Evolutionary conservation across 2,797 vertebrate species (phyloP).

Genomic region (Sebastiscus tertius): DNA sequence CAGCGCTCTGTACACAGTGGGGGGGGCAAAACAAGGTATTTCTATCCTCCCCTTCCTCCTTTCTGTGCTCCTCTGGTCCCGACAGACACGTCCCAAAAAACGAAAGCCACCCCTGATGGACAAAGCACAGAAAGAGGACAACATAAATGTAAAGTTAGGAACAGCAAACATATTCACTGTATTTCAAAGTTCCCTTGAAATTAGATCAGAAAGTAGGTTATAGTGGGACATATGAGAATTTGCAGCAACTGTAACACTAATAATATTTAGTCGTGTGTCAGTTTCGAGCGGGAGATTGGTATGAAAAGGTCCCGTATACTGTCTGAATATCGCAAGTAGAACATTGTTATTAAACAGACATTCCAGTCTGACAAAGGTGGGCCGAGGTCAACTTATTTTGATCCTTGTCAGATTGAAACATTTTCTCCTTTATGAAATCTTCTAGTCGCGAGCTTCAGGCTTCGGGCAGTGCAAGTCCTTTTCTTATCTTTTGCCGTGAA

Average conservation of each 20-base stretch:
- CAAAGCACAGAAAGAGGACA: conserved; percentile 59
- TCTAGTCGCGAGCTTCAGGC: neutral
- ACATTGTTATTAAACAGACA: conserved; percentile 20
- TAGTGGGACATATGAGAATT: neutral
- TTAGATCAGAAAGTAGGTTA: conserved; percentile 31
- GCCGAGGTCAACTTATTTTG: conserved; percentile 40
- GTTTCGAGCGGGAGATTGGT: neutral
- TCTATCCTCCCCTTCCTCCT: conserved; percentile 52
- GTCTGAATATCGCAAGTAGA: neutral
- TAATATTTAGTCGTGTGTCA: neutral
- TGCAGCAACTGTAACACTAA: neutral
- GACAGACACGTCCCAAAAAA: conserved; percentile 47
- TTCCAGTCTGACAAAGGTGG: conserved; percentile 18
- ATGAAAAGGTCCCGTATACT: neutral
- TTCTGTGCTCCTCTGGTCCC: conserved; percentile 54
- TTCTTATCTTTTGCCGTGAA: conserved; percentile 42
- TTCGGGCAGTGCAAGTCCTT: conserved; percentile 18
- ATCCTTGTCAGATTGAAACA: conserved; percentile 26
- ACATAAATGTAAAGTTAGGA: conserved; percentile 36
- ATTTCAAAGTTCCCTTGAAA: conserved; percentile 26
- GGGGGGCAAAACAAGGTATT: conserved; percentile 27
- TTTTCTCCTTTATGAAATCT: conserved; percentile 41
- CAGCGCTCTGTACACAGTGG: conserved; percentile 66
- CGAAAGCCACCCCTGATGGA: conserved; percentile 58
- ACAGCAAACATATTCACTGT: conserved; percentile 2